phyloP scores from a whole-genome alignment of 2,797 vertebrate species.

The Petrocephalus schoutedeni region DNA sequence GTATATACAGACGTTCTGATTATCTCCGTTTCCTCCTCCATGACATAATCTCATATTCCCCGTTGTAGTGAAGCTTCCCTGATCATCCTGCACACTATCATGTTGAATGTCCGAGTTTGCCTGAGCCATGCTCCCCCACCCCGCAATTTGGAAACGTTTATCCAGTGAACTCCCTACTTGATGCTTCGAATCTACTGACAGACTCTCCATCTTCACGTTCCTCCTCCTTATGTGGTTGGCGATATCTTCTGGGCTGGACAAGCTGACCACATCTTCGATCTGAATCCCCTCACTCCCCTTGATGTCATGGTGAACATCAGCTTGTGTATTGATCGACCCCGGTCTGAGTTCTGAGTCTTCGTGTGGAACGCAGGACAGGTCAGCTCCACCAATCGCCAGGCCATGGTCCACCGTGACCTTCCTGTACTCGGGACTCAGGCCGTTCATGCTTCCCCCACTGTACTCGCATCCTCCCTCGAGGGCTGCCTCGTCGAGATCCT shows the following conservation, averaged over 20 bases:
- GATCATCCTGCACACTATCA: neutral
- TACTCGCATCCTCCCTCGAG: neutral
- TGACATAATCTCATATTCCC: neutral
- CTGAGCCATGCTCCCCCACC: neutral
- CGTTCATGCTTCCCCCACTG: neutral
- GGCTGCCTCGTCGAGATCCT: neutral
- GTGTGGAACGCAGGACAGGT: neutral
- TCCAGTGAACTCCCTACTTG: neutral
- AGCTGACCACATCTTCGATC: constrained; percentile 11
- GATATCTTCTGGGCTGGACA: neutral
- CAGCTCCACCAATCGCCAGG: neutral
- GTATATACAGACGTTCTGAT: constrained; percentile 13
- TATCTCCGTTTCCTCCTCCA: neutral
- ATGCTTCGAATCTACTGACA: neutral
- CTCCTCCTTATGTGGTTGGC: constrained; percentile 4
- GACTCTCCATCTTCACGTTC: neutral
- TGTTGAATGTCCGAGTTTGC: neutral
- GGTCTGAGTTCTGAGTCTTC: neutral
- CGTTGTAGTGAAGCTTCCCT: neutral
- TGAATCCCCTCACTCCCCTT: neutral
- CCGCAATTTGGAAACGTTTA: neutral
- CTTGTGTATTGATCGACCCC: neutral
- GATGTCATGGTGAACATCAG: neutral
- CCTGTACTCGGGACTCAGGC: neutral
- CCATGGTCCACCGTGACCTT: neutral